A percentile compares a stretch with the other conserved stretches of the same genome.
Evolutionary conservation across 2,113 vertebrate genomes (phyloP).

Genomic region (Crotalus helleri): DNA sequence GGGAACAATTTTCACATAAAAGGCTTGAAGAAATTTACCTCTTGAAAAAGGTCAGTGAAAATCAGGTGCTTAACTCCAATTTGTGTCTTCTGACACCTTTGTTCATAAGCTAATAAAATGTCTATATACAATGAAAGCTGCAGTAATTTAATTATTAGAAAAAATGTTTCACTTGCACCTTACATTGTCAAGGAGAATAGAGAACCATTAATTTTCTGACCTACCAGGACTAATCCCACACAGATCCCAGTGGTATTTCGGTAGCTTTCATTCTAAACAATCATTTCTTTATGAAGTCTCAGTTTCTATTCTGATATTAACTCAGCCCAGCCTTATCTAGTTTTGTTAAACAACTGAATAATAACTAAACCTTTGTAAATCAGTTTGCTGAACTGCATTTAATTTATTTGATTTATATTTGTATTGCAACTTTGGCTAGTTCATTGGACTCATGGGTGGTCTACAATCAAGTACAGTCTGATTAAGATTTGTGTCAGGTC

Average conservation of each 20-base stretch:
- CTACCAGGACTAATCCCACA: not conserved
- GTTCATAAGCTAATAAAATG: constrained; percentile 37
- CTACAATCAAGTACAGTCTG: not conserved
- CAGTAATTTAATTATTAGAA: constrained; percentile 45
- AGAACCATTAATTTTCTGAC: constrained; percentile 32
- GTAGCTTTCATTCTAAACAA: not conserved
- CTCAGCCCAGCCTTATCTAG: fast-evolving
- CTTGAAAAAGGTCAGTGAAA: constrained; percentile 25
- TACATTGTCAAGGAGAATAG: constrained; percentile 22
- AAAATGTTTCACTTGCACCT: constrained; percentile 34
- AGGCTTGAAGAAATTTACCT: not conserved
- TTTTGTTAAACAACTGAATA: not conserved
- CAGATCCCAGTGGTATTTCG: fast-evolving
- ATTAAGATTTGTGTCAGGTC: not conserved
- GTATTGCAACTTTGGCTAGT: not conserved
- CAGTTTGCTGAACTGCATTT: not conserved
- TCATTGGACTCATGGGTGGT: not conserved
- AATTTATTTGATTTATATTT: not conserved
- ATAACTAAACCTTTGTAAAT: not conserved
- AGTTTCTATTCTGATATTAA: not conserved
- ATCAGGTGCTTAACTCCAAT: constrained; percentile 42
- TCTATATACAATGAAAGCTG: constrained; percentile 40
- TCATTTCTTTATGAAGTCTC: fast-evolving
- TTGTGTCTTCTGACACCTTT: constrained; percentile 38
- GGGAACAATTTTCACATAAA: constrained; percentile 43